Conservation (phyloP, 2,888 invertebrate genomes). For the Tachina lurida region DNA sequence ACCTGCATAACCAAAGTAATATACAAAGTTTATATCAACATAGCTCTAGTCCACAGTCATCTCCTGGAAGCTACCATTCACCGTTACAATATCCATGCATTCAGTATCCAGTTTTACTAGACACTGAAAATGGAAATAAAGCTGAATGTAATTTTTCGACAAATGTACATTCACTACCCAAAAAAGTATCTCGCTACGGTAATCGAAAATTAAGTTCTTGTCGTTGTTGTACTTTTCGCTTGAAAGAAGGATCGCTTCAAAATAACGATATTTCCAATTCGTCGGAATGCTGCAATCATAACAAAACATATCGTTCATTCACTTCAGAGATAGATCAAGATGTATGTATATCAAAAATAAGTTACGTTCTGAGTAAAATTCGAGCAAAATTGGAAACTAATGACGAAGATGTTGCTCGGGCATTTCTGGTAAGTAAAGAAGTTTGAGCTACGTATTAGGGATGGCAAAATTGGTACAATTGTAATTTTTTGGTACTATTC, state of each 20-base stretch:
- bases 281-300: conserved; percentile 45
- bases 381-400: conserved; percentile 79
- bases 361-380: conserved; percentile 80
- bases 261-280: neutral
- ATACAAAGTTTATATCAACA: neutral
- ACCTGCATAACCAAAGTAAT: neutral
- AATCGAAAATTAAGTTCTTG: conserved; percentile 78
- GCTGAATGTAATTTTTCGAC: conserved; percentile 80
- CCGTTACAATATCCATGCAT: conserved; percentile 75
- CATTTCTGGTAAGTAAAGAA: conserved; percentile 77
- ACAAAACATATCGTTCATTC: conserved; percentile 80
- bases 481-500: no score
- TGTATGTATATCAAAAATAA: conserved; percentile 80
- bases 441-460: no score
- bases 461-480: no score
- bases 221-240: conserved; percentile 33
- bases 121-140: conserved; percentile 44
- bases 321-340: conserved; percentile 81
- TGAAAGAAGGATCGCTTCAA: conserved; percentile 18
- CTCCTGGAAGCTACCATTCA: conserved; percentile 81
- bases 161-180: conserved; percentile 78
- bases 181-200: conserved; percentile 73
- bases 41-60: conserved; percentile 75
- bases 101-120: conserved; percentile 67
- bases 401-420: conserved; percentile 78